These are phyloP conservation scores for Cottoperca gobio DNA, from an alignment of 2,797 vertebrate genomes.

Conservation along the genomic window DNA sequence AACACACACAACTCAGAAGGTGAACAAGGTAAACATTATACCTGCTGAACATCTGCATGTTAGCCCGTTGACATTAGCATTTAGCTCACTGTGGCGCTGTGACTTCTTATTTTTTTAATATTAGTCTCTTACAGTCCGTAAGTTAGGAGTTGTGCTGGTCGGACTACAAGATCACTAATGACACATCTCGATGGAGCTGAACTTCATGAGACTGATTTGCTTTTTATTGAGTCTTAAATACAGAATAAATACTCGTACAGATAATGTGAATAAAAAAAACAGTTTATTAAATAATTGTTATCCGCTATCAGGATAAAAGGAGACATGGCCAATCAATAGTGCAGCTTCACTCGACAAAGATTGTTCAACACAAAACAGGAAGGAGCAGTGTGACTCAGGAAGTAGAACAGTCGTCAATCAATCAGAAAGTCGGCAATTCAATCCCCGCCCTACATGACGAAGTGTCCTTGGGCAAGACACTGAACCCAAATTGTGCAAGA, in stretches of 20 bases:
- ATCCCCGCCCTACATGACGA: too few relatives aligned
- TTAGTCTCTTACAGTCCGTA: too few relatives aligned
- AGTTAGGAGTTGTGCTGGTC: neutral
- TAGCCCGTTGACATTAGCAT: neutral
- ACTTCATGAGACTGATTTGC: neutral
- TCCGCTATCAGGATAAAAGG: conserved; percentile 54
- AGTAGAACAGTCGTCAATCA: too few relatives aligned
- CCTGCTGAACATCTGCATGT: too few relatives aligned
- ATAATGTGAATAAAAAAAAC: conserved; percentile 33
- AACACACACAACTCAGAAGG: too few relatives aligned
- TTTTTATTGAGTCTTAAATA: neutral
- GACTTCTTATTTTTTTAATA: neutral
- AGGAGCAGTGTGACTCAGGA: too few relatives aligned
- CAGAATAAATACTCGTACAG: conserved; percentile 10
- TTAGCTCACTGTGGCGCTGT: neutral
- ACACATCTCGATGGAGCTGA: neutral
- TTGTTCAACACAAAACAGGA: conserved; percentile 57
- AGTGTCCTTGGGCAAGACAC: too few relatives aligned
- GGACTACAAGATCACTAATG: neutral
- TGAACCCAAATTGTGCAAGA: too few relatives aligned
- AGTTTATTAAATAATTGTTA: conserved; percentile 68
- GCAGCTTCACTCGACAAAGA: conserved; percentile 53
- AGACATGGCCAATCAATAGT: conserved; percentile 53
- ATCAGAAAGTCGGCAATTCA: too few relatives aligned
- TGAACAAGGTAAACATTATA: too few relatives aligned